Conservation (phyloP, 2,888 invertebrate genomes). For the Platycheirus albimanus region DNA sequence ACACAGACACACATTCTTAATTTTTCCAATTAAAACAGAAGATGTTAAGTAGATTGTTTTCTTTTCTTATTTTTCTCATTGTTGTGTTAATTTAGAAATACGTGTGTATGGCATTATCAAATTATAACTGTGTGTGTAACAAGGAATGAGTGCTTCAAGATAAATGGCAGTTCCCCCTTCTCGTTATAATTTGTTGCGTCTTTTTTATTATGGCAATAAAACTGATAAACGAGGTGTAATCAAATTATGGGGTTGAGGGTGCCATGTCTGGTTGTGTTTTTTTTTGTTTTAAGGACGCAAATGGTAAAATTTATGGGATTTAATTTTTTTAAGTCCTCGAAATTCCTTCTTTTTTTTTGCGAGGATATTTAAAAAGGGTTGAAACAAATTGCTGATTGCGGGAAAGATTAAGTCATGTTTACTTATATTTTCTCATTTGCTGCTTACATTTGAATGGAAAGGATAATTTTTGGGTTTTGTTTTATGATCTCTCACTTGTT, state of each 20-base stretch:
- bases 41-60: slow-evolving; percentile 7
- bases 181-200: slow-evolving; percentile 57
- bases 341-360: background rate
- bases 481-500: background rate
- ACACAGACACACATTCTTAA: slow-evolving; percentile 6
- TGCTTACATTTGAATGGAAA: background rate
- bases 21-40: slow-evolving; percentile 17
- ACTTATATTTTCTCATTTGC: background rate
- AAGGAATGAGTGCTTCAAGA: no score
- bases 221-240: slow-evolving; percentile 68
- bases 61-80: no score
- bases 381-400: background rate
- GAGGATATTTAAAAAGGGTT: slow-evolving; percentile 18
- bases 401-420: background rate
- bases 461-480: background rate
- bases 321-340: background rate
- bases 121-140: background rate
- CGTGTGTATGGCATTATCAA: background rate
- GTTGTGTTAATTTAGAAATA: background rate
- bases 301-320: slow-evolving; percentile 9
- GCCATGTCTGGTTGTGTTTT: background rate
- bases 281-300: background rate
- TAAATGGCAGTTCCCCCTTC: slow-evolving; percentile 3
- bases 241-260: slow-evolving; percentile 54
- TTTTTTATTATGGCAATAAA: slow-evolving; percentile 65